A percentile compares a stretch with the other conserved stretches of the same genome.
Conservation (phyloP, 2,797 vertebrate genomes). For the Schizothorax lantsangensis region DNA sequence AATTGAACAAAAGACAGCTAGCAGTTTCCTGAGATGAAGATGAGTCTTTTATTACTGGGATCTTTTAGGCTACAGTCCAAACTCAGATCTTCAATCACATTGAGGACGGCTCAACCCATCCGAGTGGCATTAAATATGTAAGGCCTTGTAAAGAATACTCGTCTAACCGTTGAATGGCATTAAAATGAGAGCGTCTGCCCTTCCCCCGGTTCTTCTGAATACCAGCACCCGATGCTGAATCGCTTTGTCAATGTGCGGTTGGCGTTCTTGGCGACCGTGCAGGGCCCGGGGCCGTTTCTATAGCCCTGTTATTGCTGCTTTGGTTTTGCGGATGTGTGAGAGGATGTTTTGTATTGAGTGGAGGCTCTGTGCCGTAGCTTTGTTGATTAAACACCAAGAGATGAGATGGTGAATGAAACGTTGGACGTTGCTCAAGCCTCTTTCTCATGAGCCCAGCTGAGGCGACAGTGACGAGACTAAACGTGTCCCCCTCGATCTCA, state of each 20-base stretch:
- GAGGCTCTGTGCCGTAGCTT: slow-evolving; percentile 15
- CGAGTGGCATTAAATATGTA: slow-evolving; percentile 54
- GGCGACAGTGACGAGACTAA: slow-evolving; percentile 33
- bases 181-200: slow-evolving; percentile 15
- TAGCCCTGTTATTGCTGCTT: slow-evolving; percentile 19
- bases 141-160: slow-evolving; percentile 53
- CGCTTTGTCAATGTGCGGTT: slow-evolving; percentile 9
- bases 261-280: slow-evolving; percentile 16
- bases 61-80: slow-evolving; percentile 10
- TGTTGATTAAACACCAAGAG: slow-evolving; percentile 32
- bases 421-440: neutral
- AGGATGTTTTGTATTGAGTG: slow-evolving; percentile 32
- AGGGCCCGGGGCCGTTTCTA: slow-evolving; percentile 9
- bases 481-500: slow-evolving; percentile 1
- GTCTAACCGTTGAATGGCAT: slow-evolving; percentile 32
- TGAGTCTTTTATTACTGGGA: neutral
- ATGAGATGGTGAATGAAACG: slow-evolving; percentile 24
- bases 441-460: slow-evolving; percentile 29
- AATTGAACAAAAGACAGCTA: neutral
- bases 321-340: slow-evolving; percentile 37
- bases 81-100: slow-evolving; percentile 24
- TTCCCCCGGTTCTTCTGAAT: slow-evolving; percentile 20
- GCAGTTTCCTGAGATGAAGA: slow-evolving; percentile 10
- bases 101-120: slow-evolving; percentile 12
- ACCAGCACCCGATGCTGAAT: neutral